Evolutionary conservation across 1,140 invertebrate genomes (phyloP).

Genomic region (Drosophila chauvacae): DNA sequence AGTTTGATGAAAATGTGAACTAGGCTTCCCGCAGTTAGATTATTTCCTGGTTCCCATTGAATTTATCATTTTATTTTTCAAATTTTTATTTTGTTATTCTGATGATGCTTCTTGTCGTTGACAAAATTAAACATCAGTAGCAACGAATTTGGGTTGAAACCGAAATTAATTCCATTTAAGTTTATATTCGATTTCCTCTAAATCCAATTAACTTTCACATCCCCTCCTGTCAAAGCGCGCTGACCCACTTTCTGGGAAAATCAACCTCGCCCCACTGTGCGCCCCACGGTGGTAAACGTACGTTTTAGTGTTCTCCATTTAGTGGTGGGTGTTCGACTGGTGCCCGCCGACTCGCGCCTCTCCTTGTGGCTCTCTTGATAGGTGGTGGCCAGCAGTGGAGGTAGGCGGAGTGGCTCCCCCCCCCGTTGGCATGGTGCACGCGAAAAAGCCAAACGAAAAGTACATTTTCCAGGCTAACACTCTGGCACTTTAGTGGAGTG

Average conservation of each 20-base stretch:
- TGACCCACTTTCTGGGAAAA: slow-evolving; percentile 21
- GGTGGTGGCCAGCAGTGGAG: neutral
- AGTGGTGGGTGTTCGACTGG: slow-evolving; percentile 33
- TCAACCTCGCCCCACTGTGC: slow-evolving; percentile 32
- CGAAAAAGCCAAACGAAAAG: slow-evolving; percentile 72
- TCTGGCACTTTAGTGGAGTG: slow-evolving; percentile 10
- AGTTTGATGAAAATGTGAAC: neutral
- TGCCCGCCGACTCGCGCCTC: slow-evolving; percentile 5
- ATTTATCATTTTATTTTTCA: neutral
- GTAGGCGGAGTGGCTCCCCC: slow-evolving; percentile 2
- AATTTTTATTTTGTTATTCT: neutral
- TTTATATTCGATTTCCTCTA: neutral
- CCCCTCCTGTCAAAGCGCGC: neutral
- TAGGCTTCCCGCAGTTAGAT: neutral
- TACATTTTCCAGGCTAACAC: slow-evolving; percentile 49
- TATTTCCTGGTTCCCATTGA: neutral
- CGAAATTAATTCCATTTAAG: neutral
- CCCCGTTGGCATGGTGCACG: slow-evolving; percentile 80
- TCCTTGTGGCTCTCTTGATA: slow-evolving; percentile 44
- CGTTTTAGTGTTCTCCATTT: slow-evolving; percentile 36
- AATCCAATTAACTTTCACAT: slow-evolving; percentile 1
- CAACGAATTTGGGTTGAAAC: neutral
- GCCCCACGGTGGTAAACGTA: slow-evolving; percentile 16
- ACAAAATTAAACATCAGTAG: neutral
- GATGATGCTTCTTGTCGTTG: no score